A percentile compares a stretch with the other conserved stretches of the same genome.
These are phyloP conservation scores for Luehdorfia chinensis DNA, from an alignment of 1,140 invertebrate species.

Conservation along the genomic window DNA sequence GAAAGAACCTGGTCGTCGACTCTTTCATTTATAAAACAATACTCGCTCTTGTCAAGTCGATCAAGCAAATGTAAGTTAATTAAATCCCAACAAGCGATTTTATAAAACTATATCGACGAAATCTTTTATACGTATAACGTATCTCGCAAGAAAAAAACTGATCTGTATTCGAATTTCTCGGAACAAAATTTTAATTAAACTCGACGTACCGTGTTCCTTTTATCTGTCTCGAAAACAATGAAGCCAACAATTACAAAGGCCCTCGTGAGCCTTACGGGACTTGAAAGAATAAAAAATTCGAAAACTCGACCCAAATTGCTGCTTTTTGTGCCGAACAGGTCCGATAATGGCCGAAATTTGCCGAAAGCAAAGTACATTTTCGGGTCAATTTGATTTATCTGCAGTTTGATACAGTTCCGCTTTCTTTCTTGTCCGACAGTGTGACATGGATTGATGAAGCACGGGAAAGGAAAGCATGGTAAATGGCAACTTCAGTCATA, in stretches of 20 bases:
- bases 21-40: neutral
- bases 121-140: neutral
- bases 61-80: constrained; percentile 3
- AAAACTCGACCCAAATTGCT: constrained; percentile 58
- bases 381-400: constrained; percentile 65
- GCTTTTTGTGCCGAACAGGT: constrained; percentile 34
- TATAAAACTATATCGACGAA: constrained; percentile 4
- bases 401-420: constrained; percentile 62
- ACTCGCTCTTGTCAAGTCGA: neutral
- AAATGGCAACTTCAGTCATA: constrained; percentile 6
- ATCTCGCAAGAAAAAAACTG: constrained; percentile 21
- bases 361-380: constrained; percentile 50
- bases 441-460: constrained; percentile 33
- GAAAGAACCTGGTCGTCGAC: too few species aligned
- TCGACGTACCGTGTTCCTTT: constrained; percentile 38
- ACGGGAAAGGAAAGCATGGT: neutral
- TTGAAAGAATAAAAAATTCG: constrained; percentile 21
- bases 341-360: constrained; percentile 55
- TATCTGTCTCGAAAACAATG: constrained; percentile 64
- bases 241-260: constrained; percentile 59
- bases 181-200: constrained; percentile 65
- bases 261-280: constrained; percentile 48
- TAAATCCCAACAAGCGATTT: neutral
- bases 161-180: constrained; percentile 39
- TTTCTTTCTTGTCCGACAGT: constrained; percentile 33